Base-by-base conservation (phyloP, 2,797 vertebrate genomes). In the Xenopus petersii region DNA sequence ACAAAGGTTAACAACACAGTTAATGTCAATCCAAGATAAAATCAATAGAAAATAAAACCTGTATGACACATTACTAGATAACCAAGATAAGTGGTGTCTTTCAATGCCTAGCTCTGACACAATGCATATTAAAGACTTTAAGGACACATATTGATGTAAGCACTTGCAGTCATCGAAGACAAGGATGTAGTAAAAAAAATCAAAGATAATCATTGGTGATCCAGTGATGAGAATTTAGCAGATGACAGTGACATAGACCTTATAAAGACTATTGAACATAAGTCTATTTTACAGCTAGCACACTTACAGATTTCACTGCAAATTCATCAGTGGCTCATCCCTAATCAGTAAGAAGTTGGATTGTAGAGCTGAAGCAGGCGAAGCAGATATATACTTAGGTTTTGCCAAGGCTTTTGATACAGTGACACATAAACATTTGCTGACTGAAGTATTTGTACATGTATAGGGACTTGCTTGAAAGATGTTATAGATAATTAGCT, bases 1-100 rank as follows among this genome's bases (percentile, higher is more conserved):
- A 70, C 63, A 79, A 74, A 79, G 76, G 76, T 79, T 79, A 79
- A 79, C 71, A 74, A 64, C 17, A 42, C 67, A 70, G 67, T 79
- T 79, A 79, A 79, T 74, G 76, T 79, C 76, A 74, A 66, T 74
- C 55, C 49, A 42, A 74, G 55, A 79, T 70, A 61, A 74, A 73
- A 79, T 79, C 76, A 70, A 79, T 79, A 66, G 67, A 74, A 79
- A 70, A 74, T 79, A 79, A 74, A 71, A 79, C 61, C 66, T n/a
- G 49, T 59, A 71, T 74, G 76, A 74, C 66, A 74, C 71, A 42
- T 64, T 16, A 51, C 49, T 79, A 67, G 70, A 70, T 79, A 79
- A 79, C 46, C 30, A 79, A 73, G 67, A 79, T 65, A 74, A 79
- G 62, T 66, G 67, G 74, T 74, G 76, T 70, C 60, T 69, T 78